Evolutionary conservation across 1,140 invertebrate species (phyloP).

Genomic region (Aphelinus certus): DNA sequence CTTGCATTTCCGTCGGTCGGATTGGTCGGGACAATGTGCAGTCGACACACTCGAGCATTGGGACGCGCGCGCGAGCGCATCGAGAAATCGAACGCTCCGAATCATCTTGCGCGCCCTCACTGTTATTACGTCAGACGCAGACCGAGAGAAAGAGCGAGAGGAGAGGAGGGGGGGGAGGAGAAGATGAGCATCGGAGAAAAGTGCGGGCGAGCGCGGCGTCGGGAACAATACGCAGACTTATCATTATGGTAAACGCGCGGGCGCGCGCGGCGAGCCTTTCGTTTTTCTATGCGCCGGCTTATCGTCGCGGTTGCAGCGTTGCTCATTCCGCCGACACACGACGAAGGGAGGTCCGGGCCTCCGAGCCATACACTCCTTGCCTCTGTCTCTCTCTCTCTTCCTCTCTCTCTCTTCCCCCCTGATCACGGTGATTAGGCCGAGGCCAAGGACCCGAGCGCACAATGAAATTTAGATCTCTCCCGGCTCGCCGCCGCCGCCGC

Average conservation of each 20-base stretch:
- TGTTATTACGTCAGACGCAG: not conserved
- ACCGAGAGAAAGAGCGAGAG: not conserved
- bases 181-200: not conserved
- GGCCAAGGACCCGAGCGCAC: too few relatives aligned
- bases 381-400: not conserved
- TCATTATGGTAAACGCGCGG: slow-evolving; percentile 29
- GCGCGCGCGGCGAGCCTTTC: slow-evolving; percentile 2
- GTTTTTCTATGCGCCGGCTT: not conserved
- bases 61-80: too few relatives aligned
- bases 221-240: slow-evolving; percentile 14
- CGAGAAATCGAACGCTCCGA: too few relatives aligned
- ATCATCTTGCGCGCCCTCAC: too few relatives aligned
- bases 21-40: too few relatives aligned
- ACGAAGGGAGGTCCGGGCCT: slow-evolving; percentile 1
- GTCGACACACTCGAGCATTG: too few relatives aligned
- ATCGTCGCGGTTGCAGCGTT: too few relatives aligned
- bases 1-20: too few relatives aligned
- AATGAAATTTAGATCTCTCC: too few relatives aligned
- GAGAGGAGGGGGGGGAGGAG: not conserved
- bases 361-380: not conserved
- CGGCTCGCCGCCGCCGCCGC: too few relatives aligned
- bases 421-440: slow-evolving; percentile 25
- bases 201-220: not conserved
- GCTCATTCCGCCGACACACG: too few relatives aligned
- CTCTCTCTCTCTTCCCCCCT: not conserved